phyloP scores from a whole-genome alignment of 2,888 invertebrate genomes.

The Xylocampa areola region DNA sequence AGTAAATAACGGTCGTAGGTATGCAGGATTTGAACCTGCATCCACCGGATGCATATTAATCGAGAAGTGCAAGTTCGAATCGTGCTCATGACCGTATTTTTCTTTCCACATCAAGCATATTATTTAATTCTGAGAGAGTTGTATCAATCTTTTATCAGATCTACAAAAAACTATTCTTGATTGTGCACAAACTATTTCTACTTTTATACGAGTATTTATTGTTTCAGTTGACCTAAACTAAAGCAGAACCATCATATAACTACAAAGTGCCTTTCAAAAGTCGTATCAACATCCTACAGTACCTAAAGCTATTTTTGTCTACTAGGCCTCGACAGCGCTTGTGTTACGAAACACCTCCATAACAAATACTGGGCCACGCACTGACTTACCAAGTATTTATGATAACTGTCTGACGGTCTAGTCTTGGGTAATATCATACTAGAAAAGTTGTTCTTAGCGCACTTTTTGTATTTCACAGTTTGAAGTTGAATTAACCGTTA shows the following conservation, averaged over 20 bases:
- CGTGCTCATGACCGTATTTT: too few species aligned
- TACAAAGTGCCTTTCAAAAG: conserved; percentile 31
- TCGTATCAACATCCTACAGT: conserved; percentile 40
- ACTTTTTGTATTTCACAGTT: too few species aligned
- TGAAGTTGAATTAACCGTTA: too few species aligned
- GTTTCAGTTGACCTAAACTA: conserved; percentile 21
- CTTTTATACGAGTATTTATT: neutral
- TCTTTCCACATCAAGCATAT: too few species aligned
- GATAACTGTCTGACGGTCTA: conserved; percentile 25
- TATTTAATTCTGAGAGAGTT: too few species aligned
- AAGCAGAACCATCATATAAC: conserved; percentile 22
- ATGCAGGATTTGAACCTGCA: too few species aligned
- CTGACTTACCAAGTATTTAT: conserved; percentile 39
- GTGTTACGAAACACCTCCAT: conserved; percentile 46
- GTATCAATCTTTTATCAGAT: too few species aligned
- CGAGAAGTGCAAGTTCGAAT: too few species aligned
- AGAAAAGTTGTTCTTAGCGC: neutral
- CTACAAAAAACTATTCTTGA: too few species aligned
- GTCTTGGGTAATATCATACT: conserved; percentile 26
- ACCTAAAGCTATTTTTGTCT: conserved; percentile 42
- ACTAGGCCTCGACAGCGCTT: conserved; percentile 25
- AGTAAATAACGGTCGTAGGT: too few species aligned
- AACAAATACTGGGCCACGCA: conserved; percentile 43
- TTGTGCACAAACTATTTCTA: too few species aligned
- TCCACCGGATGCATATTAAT: too few species aligned